Conservation (phyloP, 2,113 vertebrate genomes). For the Brienomyrus longianalis region DNA sequence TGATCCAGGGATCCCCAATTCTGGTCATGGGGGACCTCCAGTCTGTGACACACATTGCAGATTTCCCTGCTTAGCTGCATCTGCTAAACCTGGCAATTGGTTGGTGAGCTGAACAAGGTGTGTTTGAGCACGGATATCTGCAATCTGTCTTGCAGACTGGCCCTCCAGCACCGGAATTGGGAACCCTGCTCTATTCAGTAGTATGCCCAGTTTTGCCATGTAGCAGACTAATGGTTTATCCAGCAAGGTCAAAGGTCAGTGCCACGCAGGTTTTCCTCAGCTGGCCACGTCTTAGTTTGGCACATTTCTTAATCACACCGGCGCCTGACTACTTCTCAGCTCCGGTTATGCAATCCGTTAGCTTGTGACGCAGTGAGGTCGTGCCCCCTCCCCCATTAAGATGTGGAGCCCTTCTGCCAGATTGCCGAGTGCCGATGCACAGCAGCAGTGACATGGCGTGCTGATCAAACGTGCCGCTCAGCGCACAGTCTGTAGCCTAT, state of each 20-base stretch:
- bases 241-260: not conserved
- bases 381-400: not conserved
- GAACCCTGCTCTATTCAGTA: not conserved
- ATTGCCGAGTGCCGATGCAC: not conserved
- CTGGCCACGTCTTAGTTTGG: not conserved
- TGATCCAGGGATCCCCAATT: not conserved
- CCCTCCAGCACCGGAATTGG: not conserved
- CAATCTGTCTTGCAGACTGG: not conserved
- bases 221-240: not conserved
- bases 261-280: not conserved
- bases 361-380: not conserved
- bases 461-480: not conserved
- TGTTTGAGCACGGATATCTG: not conserved
- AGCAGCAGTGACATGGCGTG: not conserved
- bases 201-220: not conserved
- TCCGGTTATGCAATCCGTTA: not conserved
- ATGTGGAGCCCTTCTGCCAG: not conserved
- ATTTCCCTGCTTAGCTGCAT: not conserved
- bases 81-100: not conserved
- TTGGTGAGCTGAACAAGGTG: not conserved
- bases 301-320: not conserved
- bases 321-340: not conserved
- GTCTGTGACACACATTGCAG: not conserved
- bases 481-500: not conserved
- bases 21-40: not conserved